phyloP scores from a whole-genome alignment of 2,888 invertebrate genomes.

The Esperia sulphurella region DNA sequence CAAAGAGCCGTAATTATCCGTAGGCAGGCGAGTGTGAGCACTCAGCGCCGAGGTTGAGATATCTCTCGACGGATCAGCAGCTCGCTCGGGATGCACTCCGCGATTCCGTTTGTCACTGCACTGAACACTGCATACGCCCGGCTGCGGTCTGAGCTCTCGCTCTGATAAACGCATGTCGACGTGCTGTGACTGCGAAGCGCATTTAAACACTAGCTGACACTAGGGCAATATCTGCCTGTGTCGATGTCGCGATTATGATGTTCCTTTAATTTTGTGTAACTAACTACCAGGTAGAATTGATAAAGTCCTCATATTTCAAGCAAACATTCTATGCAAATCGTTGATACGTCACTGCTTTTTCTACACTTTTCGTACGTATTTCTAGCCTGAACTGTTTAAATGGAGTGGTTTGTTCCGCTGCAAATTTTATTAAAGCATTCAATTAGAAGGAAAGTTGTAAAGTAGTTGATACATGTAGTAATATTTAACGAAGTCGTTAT shows the following conservation, averaged over 20 bases:
- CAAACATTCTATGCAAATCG: too few relatives aligned
- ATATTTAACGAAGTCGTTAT: too few relatives aligned
- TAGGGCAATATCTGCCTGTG: constrained; percentile 13
- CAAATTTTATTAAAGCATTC: too few relatives aligned
- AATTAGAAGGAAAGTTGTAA: too few relatives aligned
- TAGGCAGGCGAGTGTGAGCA: constrained; percentile 68
- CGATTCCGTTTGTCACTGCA: constrained; percentile 75
- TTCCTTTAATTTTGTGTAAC: not conserved
- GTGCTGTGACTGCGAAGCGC: constrained; percentile 61
- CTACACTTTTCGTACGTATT: too few relatives aligned
- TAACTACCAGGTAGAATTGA: too few relatives aligned
- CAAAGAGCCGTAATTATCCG: constrained; percentile 73
- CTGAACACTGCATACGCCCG: constrained; percentile 27
- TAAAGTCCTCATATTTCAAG: too few relatives aligned
- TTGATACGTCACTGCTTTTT: too few relatives aligned
- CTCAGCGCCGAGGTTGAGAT: constrained; percentile 52
- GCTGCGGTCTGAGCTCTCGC: constrained; percentile 59
- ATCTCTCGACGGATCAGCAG: constrained; percentile 74
- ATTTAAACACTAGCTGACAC: constrained; percentile 50
- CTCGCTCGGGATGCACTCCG: constrained; percentile 73
- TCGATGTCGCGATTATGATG: not conserved
- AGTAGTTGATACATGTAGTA: too few relatives aligned
- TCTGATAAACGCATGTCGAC: constrained; percentile 75
- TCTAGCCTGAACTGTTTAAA: too few relatives aligned
- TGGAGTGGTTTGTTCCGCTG: too few relatives aligned